Evolutionary conservation across 2,113 vertebrate species (phyloP).

Genomic region (Thinocorus orbignyianus): DNA sequence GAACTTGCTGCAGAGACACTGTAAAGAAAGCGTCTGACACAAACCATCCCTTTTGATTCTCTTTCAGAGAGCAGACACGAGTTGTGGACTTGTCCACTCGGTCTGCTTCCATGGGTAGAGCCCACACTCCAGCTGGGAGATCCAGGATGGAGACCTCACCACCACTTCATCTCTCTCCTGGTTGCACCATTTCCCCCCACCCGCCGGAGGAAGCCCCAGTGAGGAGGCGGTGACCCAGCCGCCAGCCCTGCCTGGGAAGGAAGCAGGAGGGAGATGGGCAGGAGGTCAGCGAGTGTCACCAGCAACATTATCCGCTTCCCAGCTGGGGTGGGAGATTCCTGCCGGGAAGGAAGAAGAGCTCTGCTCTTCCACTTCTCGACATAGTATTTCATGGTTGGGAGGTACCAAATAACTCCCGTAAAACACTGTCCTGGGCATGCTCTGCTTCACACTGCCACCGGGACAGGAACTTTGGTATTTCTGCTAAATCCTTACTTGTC

Average conservation of each 20-base stretch:
- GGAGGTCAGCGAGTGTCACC: background rate
- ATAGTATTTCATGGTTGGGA: slow-evolving; percentile 52
- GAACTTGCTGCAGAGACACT: background rate
- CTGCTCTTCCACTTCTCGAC: background rate
- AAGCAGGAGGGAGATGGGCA: background rate
- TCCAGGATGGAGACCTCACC: background rate
- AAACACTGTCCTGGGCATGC: background rate
- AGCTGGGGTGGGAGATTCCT: slow-evolving; percentile 21
- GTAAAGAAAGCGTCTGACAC: background rate
- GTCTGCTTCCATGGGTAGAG: slow-evolving; percentile 65
- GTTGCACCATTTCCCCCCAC: background rate
- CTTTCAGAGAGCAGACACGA: background rate
- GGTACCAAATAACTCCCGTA: slow-evolving; percentile 42
- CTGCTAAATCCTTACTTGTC: background rate
- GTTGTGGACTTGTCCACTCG: fast-evolving
- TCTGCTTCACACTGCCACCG: background rate
- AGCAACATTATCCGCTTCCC: background rate
- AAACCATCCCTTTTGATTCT: background rate
- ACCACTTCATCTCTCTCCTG: background rate
- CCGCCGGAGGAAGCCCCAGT: background rate
- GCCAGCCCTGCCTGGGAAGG: fast-evolving
- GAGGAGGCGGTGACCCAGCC: fast-evolving
- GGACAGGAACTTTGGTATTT: slow-evolving; percentile 39
- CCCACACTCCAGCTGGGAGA: slow-evolving; percentile 5
- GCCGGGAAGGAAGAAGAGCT: background rate